Evolutionary conservation across 1,140 invertebrate genomes (phyloP), one percentile per base, ranked within the genome.

Genomic region (Solenopsis fugax): DNA sequence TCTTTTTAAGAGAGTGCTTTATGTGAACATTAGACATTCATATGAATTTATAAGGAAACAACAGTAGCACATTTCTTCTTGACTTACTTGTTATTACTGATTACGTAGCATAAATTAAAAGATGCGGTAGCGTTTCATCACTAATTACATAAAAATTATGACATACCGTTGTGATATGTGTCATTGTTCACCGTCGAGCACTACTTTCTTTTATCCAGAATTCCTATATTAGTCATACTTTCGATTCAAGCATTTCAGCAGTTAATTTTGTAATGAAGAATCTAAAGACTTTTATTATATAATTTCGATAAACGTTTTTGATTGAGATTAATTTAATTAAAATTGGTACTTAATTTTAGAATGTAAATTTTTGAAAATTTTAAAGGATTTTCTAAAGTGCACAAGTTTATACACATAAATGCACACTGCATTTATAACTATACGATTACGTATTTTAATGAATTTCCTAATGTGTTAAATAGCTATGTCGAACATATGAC

Each of bases 151-250:
- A n/a, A 65, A 65, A 64, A 37, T 62, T 12, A 65, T 41, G 34
- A n/a, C 62, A n/a, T 41, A 12, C 18, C 60, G 16, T 18, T 21
- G 54, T 56, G n/a, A 64, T 64, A 37, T 5, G 37, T 18, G 13
- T 64, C 29, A 64, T 64, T 64, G 29, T n/a, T 16, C 29, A 64
- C 18, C 10, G 29, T 65, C 34, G 24, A 41, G 29, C 18, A 34
- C 60, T 62, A 34, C 29, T 37, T 37, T 41, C 29, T 69, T 21
- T 48, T 48, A 41, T 67, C 64, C n/a, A 10, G 60, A 34, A 34
- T 41, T 65, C 13, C 7, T 69, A 69, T 16, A 41, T 69, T 21
- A 69, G 34, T 67, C 37, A 67, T 45, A 50, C n/a, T 69, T 69
- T 50, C n/a, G 21, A 50, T 24, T 69, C 13, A 50, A 69, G 48